A percentile compares a stretch with the other conserved stretches of the same genome.
Evolutionary conservation across 2,888 invertebrate genomes (phyloP).

Genomic region (Cataglyphis albicans): DNA sequence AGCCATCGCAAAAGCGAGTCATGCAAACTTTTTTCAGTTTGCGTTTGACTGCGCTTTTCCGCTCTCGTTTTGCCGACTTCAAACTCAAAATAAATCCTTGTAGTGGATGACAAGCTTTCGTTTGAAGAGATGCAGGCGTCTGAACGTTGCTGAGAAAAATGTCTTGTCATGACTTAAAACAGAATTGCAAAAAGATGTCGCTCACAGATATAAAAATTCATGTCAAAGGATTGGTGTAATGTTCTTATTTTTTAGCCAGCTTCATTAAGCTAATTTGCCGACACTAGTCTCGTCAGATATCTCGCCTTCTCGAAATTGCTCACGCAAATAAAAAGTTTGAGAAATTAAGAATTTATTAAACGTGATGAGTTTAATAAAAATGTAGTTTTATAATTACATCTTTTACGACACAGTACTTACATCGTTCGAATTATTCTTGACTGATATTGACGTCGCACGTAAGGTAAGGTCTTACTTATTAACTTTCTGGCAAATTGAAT

Average conservation of each 20-base stretch:
- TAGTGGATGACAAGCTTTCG: constrained; percentile 15
- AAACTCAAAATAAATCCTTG: constrained; percentile 58
- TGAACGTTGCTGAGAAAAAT: constrained; percentile 39
- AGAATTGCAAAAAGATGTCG: background rate
- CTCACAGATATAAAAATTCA: background rate
- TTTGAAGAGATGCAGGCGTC: constrained; percentile 43
- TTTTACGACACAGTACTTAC: background rate
- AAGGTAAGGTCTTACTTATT: background rate
- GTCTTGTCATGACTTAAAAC: constrained; percentile 51
- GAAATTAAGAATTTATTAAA: background rate
- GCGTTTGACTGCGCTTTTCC: background rate
- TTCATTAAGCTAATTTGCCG: constrained; percentile 33
- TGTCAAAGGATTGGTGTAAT: background rate
- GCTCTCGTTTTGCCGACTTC: background rate
- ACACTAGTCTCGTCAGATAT: background rate
- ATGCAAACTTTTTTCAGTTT: background rate
- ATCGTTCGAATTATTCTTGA: background rate
- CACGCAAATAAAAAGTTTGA: background rate
- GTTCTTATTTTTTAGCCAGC: background rate
- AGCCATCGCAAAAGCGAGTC: background rate
- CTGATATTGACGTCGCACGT: background rate
- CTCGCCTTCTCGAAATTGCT: background rate
- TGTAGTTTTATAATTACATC: background rate
- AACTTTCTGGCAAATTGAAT: background rate
- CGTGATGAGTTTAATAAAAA: background rate